These are phyloP conservation scores for Hylia prasina DNA, from an alignment of 2,113 vertebrate genomes.

Conservation along the genomic window DNA sequence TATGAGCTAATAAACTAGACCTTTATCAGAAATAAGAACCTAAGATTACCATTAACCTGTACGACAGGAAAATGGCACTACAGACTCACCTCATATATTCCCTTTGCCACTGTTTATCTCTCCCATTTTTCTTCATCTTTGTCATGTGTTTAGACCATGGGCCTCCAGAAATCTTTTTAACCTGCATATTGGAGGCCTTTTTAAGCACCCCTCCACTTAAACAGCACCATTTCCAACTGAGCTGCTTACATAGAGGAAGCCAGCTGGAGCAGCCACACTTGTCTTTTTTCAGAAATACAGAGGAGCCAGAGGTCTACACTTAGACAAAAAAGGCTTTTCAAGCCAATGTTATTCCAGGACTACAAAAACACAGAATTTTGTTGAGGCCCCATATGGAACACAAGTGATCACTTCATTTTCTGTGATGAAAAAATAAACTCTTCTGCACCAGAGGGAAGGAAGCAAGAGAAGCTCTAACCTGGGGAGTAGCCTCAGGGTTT, in stretches of 20 bases:
- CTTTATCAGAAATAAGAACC: background rate
- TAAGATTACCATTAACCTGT: background rate
- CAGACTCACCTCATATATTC: background rate
- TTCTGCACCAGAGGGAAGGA: background rate
- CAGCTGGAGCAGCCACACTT: background rate
- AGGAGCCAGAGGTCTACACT: background rate
- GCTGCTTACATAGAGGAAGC: background rate
- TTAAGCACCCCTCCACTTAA: background rate
- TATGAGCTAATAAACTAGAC: conserved; percentile 12
- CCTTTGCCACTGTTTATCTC: background rate
- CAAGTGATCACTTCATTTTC: background rate
- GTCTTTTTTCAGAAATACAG: background rate
- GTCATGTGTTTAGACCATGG: background rate
- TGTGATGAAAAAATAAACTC: background rate
- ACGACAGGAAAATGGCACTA: background rate
- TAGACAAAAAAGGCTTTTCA: background rate
- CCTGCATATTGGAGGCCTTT: background rate
- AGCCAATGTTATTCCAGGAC: background rate
- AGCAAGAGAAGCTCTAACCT: background rate
- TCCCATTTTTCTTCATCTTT: background rate
- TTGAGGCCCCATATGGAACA: background rate
- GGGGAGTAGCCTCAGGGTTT: background rate
- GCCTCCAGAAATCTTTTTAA: background rate
- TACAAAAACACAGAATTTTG: background rate
- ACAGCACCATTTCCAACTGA: background rate